Percentiles rank a stretch among this genome's conserved stretches.
phyloP scores from a whole-genome alignment of 2,113 vertebrate genomes.

The Nibea coibor region DNA sequence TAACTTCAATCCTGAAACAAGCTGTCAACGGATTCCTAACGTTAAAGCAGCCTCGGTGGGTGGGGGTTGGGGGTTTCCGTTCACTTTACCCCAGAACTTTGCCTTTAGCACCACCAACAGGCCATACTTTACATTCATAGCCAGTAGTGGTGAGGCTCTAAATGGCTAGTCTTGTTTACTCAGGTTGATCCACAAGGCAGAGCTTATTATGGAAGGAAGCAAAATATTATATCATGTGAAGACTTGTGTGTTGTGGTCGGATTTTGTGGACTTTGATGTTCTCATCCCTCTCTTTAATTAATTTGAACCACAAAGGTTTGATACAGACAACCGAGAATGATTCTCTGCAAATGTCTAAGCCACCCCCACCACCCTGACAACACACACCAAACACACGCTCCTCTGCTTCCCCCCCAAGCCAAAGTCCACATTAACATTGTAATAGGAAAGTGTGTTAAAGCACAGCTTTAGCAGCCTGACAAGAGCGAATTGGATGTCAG shows the following conservation, averaged over 20 bases:
- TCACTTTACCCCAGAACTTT: not conserved
- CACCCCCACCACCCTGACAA: constrained; percentile 16
- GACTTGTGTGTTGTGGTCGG: not conserved
- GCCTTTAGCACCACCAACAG: constrained; percentile 13
- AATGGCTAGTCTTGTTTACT: not conserved
- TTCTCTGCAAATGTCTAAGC: not conserved
- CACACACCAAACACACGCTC: constrained; percentile 10
- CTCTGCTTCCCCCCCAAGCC: constrained; percentile 39
- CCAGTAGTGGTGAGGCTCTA: not conserved
- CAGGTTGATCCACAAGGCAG: constrained; percentile 17
- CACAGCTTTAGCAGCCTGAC: constrained; percentile 89
- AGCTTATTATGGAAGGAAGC: constrained; percentile 1
- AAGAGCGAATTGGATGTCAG: constrained; percentile 95
- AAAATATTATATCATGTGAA: constrained; percentile 2
- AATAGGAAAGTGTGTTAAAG: constrained; percentile 90
- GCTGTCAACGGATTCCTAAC: constrained; percentile 4
- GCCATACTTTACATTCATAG: not conserved
- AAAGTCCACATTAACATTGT: constrained; percentile 90
- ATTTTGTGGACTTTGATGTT: constrained; percentile 7
- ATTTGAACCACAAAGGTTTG: constrained; percentile 38
- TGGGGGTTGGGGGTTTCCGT: not conserved
- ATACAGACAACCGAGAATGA: constrained; percentile 36
- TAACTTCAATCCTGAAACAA: constrained; percentile 18
- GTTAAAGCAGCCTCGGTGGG: not conserved
- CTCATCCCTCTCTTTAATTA: constrained; percentile 2